Conservation (phyloP, 2,888 invertebrate species). For the Hypselothyrea guttata region DNA sequence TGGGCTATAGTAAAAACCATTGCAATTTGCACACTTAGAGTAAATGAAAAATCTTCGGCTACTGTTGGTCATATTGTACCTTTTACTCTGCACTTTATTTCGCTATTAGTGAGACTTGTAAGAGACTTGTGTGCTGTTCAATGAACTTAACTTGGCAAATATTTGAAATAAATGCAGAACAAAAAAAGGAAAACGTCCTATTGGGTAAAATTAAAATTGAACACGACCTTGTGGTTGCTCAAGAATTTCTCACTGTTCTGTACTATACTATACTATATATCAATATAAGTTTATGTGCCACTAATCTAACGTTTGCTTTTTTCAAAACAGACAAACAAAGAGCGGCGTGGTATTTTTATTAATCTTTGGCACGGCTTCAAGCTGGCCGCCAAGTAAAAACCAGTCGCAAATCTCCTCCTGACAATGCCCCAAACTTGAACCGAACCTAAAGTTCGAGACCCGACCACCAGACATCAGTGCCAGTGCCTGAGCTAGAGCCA, state of each 20-base stretch:
- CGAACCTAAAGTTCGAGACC: constrained; percentile 20
- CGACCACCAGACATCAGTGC: background rate
- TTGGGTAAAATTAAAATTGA: constrained; percentile 9
- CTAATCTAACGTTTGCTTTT: constrained; percentile 66
- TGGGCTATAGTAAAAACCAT: constrained; percentile 15
- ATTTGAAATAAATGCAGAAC: background rate
- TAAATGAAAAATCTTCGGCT: constrained; percentile 47
- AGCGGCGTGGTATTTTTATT: constrained; percentile 47
- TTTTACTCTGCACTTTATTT: constrained; percentile 14
- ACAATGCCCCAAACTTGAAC: constrained; percentile 60
- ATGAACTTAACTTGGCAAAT: constrained; percentile 45
- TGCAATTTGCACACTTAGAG: constrained; percentile 62
- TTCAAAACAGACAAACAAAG: constrained; percentile 71
- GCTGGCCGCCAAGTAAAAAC: constrained; percentile 57
- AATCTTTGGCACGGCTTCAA: constrained; percentile 36
- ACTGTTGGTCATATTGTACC: constrained; percentile 51
- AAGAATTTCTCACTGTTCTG: too few relatives aligned
- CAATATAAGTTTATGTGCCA: constrained; percentile 76
- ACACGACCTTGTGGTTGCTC: constrained; percentile 62
- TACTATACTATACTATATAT: too few relatives aligned
- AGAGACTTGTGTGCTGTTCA: constrained; percentile 64
- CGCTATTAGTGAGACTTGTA: constrained; percentile 13
- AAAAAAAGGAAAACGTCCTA: background rate
- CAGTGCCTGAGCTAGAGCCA: constrained; percentile 45
- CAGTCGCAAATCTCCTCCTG: constrained; percentile 61